Base-by-base conservation (phyloP, 2,797 vertebrate genomes). In the Peromyscus eremicus region DNA sequence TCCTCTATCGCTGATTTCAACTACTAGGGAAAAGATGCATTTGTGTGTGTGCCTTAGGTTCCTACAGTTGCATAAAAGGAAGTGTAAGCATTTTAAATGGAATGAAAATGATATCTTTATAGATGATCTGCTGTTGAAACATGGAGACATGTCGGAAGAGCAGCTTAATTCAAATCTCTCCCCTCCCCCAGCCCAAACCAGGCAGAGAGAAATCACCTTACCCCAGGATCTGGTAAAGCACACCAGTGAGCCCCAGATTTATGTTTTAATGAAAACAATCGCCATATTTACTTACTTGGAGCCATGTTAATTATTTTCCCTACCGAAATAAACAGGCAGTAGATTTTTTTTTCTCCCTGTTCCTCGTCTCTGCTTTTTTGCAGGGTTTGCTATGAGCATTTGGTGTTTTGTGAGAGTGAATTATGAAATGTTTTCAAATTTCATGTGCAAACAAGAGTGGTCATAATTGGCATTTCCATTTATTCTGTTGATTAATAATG, bases 101-200 rank as follows among this genome's bases (percentile, higher is more conserved):
- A 92, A 64, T 93, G 76, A 89, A 49, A 71, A 94, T 85, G 37
- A 46, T 77, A 12, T n/a, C 52, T 68, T 87, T 88, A 92, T 43
- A 66, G 81, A 21, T 84, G 64, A 71, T 90, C 62, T 95, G 83
- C 43, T 87, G 49, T 91, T 88, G 94, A 94, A 98, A 97, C 83
- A 97, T 97, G 96, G 97, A 93, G 97, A 96, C 76, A 6, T 96
- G 96, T 97, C 40, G 19, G 89, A 93, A 97, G 95, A 94, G 75
- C 94, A 94, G 94, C 86, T 96, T 95, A 91, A 98, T 98, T 97
- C 92, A 79, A 80, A 81, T 92, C 92, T 91, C 29, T 95, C 97
- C 94, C 96, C 49, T 95, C 95, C 94, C 95, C 88, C 96, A 93
- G 46, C 71, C 83, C 83, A 46, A 91, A 94, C 90, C 77, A 93